Percentiles rank a stretch among this genome's conserved stretches.
phyloP scores from a whole-genome alignment of 2,113 vertebrate species.

The Jacana jacana region DNA sequence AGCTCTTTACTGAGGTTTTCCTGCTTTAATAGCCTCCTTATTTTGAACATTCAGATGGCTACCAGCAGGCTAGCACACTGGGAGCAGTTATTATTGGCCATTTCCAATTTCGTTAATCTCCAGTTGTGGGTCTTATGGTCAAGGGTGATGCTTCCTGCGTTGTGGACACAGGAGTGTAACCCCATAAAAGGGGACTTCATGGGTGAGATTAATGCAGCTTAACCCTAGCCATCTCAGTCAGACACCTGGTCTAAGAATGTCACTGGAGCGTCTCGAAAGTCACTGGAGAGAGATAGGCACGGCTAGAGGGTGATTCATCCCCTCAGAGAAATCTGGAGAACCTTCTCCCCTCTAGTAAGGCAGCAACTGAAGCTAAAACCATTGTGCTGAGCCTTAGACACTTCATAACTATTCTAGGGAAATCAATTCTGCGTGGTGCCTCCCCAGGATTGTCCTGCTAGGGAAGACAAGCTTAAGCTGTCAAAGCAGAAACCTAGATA shows the following conservation, averaged over 20 bases:
- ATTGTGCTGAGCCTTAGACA: not conserved
- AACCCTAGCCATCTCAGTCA: rapidly evolving
- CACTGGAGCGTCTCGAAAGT: not conserved
- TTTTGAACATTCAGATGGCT: not conserved
- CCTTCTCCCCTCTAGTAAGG: not conserved
- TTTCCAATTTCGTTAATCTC: not conserved
- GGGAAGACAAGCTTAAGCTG: not conserved
- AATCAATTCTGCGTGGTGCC: not conserved
- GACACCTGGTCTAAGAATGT: not conserved
- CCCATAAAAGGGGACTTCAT: not conserved
- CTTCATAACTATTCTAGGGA: no score
- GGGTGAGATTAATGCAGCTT: not conserved
- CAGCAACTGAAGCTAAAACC: not conserved
- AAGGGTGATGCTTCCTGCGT: not conserved
- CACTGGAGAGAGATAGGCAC: not conserved
- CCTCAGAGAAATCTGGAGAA: not conserved
- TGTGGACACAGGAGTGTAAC: not conserved
- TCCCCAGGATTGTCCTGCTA: not conserved
- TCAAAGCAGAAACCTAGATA: not conserved
- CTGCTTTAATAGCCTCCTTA: not conserved
- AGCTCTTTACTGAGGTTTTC: not conserved
- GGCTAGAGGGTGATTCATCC: not conserved
- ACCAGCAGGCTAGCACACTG: not conserved
- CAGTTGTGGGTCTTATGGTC: not conserved
- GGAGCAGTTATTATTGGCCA: not conserved